Base-by-base conservation (phyloP, 2,797 vertebrate genomes). In the Borostomias antarcticus region DNA sequence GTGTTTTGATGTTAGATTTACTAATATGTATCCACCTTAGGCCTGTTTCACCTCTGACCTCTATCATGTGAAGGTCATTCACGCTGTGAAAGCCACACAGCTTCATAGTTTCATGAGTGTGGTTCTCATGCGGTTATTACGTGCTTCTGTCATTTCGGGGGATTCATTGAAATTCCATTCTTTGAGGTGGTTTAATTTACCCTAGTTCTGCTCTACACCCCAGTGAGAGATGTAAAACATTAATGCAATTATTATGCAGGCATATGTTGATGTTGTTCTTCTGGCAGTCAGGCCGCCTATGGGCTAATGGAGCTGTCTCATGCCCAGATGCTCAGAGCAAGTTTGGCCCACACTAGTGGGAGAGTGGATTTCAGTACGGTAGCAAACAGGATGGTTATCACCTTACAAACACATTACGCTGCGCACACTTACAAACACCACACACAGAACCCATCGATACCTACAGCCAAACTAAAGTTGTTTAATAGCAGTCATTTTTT, bases 201-300 rank as follows among this genome's bases (percentile, higher is more conserved):
- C 58, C 28, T 28, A 23, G 0, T 25, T 43, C 43, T 51, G 5
- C 9, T 48, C 74, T 66, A 43, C 70, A 78, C 81, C 86, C 88
- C 59, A 64, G 83, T 85, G 89, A 90, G 87, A 77, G 80, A 73
- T 89, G 89, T 89, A 85, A 83, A 85, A 88, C 88, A 91, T 91
- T 88, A 90, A 91, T 90, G 87, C 87, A 90, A 88, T 91, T 90
- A 91, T 89, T 90, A 89, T 85, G 58, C 82, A 76, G 85, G 73
- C 89, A 91, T 91, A 91, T 91, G 88, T 81, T 85, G 83, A 82
- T 82, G 87, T 88, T 90, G 88, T 91, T 89, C 82, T 88, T 87
- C 85, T 89, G 88, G 85, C 89, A 87, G 79, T 70, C 74, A 48
- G 5, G 84, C 81, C 84, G 82, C 85, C 78, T 85, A 79, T 82